Percentiles rank a stretch among this genome's conserved stretches.
These are phyloP conservation scores for Strigops habroptila DNA, from an alignment of 2,113 vertebrate genomes.

Conservation along the genomic window DNA sequence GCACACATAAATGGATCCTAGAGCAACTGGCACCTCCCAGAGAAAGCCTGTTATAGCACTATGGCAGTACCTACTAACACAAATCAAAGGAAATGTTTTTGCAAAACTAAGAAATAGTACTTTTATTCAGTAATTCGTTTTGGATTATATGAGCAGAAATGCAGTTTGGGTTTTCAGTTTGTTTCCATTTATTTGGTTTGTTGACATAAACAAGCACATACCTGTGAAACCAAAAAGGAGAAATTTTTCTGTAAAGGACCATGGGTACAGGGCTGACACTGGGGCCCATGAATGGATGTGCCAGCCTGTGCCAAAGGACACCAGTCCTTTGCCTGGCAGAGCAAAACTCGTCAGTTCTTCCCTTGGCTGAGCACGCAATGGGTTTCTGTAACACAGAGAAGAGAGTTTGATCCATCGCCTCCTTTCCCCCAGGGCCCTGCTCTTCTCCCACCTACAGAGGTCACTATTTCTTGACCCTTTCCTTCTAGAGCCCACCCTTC, in stretches of 20 bases:
- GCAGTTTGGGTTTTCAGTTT: background rate
- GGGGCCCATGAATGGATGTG: background rate
- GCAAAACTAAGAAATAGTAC: background rate
- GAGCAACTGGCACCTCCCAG: background rate
- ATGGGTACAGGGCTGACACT: background rate
- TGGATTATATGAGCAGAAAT: background rate
- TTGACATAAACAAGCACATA: background rate
- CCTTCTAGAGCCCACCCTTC: too few relatives aligned
- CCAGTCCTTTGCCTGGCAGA: too few relatives aligned
- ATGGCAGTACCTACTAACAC: background rate
- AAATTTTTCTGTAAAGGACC: background rate
- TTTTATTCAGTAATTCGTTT: background rate
- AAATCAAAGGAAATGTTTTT: background rate
- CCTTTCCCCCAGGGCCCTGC: too few relatives aligned
- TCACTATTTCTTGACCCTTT: too few relatives aligned
- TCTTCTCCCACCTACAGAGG: too few relatives aligned
- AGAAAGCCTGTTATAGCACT: background rate
- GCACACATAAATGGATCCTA: background rate
- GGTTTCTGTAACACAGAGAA: too few relatives aligned
- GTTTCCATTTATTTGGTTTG: background rate
- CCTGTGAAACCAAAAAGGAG: background rate
- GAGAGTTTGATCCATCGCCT: too few relatives aligned
- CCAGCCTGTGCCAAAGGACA: background rate
- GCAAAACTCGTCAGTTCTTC: too few relatives aligned
- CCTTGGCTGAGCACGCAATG: too few relatives aligned